Evolutionary conservation across 2,888 invertebrate species (phyloP), one percentile per base, ranked within the genome.

Genomic region (Eugnorisma glareosa): DNA sequence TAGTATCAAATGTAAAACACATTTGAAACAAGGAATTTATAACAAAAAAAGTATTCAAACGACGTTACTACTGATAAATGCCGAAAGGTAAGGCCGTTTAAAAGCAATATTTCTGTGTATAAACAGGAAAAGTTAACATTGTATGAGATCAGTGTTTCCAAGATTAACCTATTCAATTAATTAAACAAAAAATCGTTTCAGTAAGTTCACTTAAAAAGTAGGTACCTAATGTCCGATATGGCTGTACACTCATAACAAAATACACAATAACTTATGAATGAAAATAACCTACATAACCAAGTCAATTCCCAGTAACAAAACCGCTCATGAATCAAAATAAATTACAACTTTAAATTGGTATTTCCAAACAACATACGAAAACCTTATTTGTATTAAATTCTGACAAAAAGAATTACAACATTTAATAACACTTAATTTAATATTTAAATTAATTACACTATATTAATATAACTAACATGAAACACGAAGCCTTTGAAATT

Each of bases 401-500:
- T 35, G 11, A 18, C 18, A 24, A 37, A 73, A 43, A 59, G 4
- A 48, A n/a, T 37, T 31, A 11, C n/a, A 2, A 7, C 1, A 61
- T 45, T 21, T 8, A 8, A 61, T 45, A 28, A 57, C 28, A 57
- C 15, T 57, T 57, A 28, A 28, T 15, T 54, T 54, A n/a, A 15
- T 15, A 45, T 35, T 11, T 2, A 11, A 35, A 37, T 24, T 35
- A 24, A 63, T 63, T 13, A 24, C 13, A 63, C 24, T 13, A 37
- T 37, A 35, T 61, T 35, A n/a, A n/a, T n/a, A 1, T 5, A 13
- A 61, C 35, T 11, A 61, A 61, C 61, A 5, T 35, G 1, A 11
- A 35, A 24, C 24, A 24, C 61, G 24, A 31, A 61, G 1, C n/a
- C 31, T 83, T 82, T 79, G 72, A 67, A 79, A 79, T 73, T 57